Conservation (phyloP, 2,888 invertebrate genomes). For the Tuberolachnus salignus region DNA sequence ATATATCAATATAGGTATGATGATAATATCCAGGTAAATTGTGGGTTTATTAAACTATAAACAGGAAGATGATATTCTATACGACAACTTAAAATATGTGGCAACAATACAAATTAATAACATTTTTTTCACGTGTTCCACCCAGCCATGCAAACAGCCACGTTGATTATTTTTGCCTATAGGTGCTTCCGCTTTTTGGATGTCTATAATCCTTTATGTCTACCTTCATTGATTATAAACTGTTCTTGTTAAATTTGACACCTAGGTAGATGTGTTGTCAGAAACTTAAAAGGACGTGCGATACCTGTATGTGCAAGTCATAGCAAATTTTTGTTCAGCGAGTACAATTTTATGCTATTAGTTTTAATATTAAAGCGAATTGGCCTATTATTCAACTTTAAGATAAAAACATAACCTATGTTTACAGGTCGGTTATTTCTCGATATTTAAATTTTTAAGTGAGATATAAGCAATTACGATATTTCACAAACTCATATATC, state of each 20-base stretch:
- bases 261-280: background rate
- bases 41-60: constrained; percentile 28
- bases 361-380: too few species aligned
- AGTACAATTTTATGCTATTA: too few species aligned
- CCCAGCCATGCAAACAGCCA: constrained; percentile 27
- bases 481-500: too few species aligned
- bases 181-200: constrained; percentile 17
- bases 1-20: background rate
- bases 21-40: constrained; percentile 1
- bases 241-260: constrained; percentile 14
- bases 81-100: background rate
- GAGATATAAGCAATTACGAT: too few species aligned
- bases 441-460: too few species aligned
- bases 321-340: too few species aligned
- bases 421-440: too few species aligned
- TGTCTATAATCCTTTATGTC: background rate
- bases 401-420: too few species aligned
- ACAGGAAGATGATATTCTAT: constrained; percentile 36
- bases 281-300: background rate
- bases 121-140: constrained; percentile 11
- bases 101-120: constrained; percentile 33
- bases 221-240: constrained; percentile 26
- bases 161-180: constrained; percentile 22
- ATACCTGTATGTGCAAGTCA: too few species aligned
- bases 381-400: too few species aligned